Evolutionary conservation across 2,888 invertebrate genomes (phyloP).

Genomic region (Polydrusus cervinus): DNA sequence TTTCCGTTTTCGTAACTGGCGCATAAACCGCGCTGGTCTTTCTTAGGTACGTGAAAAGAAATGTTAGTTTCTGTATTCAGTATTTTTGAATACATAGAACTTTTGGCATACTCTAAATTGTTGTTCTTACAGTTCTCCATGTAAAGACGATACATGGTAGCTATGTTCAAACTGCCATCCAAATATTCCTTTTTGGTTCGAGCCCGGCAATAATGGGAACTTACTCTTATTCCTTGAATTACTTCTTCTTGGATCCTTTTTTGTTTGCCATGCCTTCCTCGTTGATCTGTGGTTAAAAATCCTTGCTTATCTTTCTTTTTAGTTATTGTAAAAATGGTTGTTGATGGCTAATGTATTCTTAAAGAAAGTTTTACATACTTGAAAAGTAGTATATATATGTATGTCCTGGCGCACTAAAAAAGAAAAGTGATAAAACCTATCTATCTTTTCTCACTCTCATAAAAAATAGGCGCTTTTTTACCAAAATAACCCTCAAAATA

Average conservation of each 20-base stretch:
- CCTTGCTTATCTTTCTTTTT: conserved; percentile 3
- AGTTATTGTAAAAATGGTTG: conserved; percentile 10
- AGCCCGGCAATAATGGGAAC: conserved; percentile 45
- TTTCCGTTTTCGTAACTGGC: too few relatives aligned
- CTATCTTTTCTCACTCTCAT: too few relatives aligned
- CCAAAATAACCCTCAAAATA: too few relatives aligned
- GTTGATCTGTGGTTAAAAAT: neutral
- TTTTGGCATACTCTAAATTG: conserved; percentile 25
- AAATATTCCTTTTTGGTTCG: conserved; percentile 39
- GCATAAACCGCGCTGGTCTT: too few relatives aligned
- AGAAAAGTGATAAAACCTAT: too few relatives aligned
- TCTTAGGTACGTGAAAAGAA: conserved; percentile 32
- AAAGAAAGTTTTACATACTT: conserved; percentile 13
- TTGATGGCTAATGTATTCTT: conserved; percentile 11
- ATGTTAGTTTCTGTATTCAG: conserved; percentile 43
- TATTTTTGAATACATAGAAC: neutral
- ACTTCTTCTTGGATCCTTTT: conserved; percentile 3
- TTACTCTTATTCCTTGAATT: conserved; percentile 8
- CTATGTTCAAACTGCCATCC: conserved; percentile 46
- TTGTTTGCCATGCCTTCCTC: conserved; percentile 9
- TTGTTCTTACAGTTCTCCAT: conserved; percentile 23
- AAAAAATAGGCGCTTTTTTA: too few relatives aligned
- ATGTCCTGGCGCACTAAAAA: too few relatives aligned
- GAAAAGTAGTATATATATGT: too few relatives aligned
- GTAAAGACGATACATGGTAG: conserved; percentile 40